Evolutionary conservation across 2,797 vertebrate genomes (phyloP).

Genomic region (Odontamblyopus rebecca): DNA sequence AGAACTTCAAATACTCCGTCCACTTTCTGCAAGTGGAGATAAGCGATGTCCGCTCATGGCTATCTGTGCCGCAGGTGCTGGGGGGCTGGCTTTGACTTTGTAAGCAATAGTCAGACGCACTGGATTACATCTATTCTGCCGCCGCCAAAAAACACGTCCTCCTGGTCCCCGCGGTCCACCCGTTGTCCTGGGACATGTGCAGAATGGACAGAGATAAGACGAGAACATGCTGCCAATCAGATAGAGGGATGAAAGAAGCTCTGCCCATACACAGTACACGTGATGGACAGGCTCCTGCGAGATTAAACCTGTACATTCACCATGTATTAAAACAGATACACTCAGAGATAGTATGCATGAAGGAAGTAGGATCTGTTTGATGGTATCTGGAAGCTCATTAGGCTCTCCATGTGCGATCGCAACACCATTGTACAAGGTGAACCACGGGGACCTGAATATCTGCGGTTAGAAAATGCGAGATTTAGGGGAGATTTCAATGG

Average conservation of each 20-base stretch:
- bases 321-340: slow-evolving; percentile 1
- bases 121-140: slow-evolving; percentile 66
- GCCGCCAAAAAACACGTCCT: slow-evolving; percentile 43
- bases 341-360: background rate
- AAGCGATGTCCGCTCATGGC: slow-evolving; percentile 56
- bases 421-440: background rate
- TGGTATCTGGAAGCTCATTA: slow-evolving; percentile 8
- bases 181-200: slow-evolving; percentile 43
- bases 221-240: slow-evolving; percentile 39
- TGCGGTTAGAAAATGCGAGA: background rate
- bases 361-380: background rate
- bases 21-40: slow-evolving; percentile 56
- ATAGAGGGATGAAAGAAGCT: slow-evolving; percentile 44
- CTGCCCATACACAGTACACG: background rate
- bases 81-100: slow-evolving; percentile 48
- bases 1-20: background rate
- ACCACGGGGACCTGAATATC: background rate
- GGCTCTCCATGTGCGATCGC: background rate
- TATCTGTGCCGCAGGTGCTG: slow-evolving; percentile 55
- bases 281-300: background rate
- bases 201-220: slow-evolving; percentile 57
- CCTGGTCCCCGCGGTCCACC: slow-evolving; percentile 39
- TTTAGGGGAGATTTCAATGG: background rate
- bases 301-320: background rate
- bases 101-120: slow-evolving; percentile 65